These are phyloP conservation scores for Xiphorhynchus erythropygius DNA, from an alignment of 2,797 vertebrate species.

Conservation along the genomic window DNA sequence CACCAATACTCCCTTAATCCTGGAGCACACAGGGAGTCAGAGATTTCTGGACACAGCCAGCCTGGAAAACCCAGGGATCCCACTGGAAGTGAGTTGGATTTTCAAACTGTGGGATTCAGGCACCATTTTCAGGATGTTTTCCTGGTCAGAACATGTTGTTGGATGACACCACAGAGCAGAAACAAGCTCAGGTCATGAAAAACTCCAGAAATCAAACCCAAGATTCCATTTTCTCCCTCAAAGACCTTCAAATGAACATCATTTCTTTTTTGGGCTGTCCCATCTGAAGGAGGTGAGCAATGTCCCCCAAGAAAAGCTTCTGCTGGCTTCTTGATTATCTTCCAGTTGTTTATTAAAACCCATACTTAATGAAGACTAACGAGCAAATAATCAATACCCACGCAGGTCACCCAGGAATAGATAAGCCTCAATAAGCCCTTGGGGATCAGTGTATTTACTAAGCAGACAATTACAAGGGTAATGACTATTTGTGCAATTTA, in stretches of 20 bases:
- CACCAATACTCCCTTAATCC: not conserved
- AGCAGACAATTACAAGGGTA: constrained; percentile 55
- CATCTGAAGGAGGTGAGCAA: not conserved
- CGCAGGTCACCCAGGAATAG: constrained; percentile 54
- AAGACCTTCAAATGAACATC: not conserved
- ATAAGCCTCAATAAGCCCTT: constrained; percentile 62
- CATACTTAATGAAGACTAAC: constrained; percentile 69
- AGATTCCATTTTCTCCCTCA: not conserved
- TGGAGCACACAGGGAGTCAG: fast-evolving
- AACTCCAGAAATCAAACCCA: not conserved
- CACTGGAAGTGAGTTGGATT: not conserved
- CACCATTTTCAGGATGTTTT: not conserved
- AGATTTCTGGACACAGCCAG: not conserved
- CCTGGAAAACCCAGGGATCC: not conserved
- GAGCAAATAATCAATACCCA: constrained; percentile 67
- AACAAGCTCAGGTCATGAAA: not conserved
- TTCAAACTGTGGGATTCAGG: not conserved
- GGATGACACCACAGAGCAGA: not conserved
- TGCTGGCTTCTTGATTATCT: constrained; percentile 43
- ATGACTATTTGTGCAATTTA: constrained; percentile 47
- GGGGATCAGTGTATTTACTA: constrained; percentile 56
- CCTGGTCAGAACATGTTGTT: fast-evolving
- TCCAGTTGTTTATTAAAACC: constrained; percentile 64
- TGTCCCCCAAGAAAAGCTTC: constrained; percentile 1
- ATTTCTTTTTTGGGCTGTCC: not conserved